Conservation (phyloP, 2,888 invertebrate genomes). For the Sturmia bella region DNA sequence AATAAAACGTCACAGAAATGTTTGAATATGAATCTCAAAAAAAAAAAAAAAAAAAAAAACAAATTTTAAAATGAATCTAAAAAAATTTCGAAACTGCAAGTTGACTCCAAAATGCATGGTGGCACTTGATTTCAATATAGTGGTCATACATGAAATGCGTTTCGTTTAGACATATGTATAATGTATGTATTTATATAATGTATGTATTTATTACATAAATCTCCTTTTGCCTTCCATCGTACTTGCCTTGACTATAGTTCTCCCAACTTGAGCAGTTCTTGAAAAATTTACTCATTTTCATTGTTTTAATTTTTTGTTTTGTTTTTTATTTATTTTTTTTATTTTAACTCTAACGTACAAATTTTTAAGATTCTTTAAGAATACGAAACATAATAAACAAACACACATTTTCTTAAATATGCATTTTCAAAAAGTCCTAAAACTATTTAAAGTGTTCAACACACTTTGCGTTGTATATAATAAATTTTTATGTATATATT, state of each 20-base stretch:
- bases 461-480: conserved; percentile 34
- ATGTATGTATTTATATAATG: too few species aligned
- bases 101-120: too few species aligned
- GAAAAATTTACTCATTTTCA: neutral
- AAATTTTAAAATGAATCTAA: too few species aligned
- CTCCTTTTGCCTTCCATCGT: too few species aligned
- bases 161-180: too few species aligned
- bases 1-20: too few species aligned
- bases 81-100: too few species aligned
- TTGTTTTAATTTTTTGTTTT: neutral
- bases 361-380: conserved; percentile 33
- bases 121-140: too few species aligned
- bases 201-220: too few species aligned
- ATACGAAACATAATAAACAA: conserved; percentile 24
- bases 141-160: too few species aligned
- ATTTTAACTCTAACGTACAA: conserved; percentile 29
- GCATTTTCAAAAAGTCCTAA: conserved; percentile 15
- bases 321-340: conserved; percentile 23
- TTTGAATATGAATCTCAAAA: too few species aligned
- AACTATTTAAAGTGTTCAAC: conserved; percentile 53
- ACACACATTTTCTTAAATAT: conserved; percentile 8
- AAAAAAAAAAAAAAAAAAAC: too few species aligned
- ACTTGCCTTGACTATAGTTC: neutral
- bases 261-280: neutral
- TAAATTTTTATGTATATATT: conserved; percentile 35